These are phyloP conservation scores for Synanthedon andrenaeformis DNA, from an alignment of 2,888 invertebrate genomes.

Conservation along the genomic window DNA sequence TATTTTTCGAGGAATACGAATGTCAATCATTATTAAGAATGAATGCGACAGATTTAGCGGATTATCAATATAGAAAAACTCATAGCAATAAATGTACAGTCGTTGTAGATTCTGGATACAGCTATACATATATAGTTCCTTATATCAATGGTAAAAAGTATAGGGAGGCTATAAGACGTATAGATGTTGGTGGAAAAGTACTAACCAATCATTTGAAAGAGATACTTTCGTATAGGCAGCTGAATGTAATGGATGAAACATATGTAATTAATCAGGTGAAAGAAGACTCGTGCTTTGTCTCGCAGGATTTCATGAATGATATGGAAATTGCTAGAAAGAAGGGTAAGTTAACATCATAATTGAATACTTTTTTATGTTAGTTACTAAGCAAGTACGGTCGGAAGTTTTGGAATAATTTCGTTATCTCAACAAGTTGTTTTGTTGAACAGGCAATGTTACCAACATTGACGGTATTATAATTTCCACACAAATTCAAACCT, in stretches of 20 bases:
- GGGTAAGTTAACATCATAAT: conserved; percentile 21
- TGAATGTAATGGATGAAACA: conserved; percentile 99
- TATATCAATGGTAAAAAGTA: conserved; percentile 84
- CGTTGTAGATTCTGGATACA: conserved; percentile 94
- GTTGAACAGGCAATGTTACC: too few species aligned
- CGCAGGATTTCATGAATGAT: conserved; percentile 84
- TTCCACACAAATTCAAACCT: too few species aligned
- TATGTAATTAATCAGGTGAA: conserved; percentile 98
- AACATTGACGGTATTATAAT: too few species aligned
- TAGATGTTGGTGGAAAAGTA: conserved; percentile 97
- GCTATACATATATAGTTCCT: conserved; percentile 94
- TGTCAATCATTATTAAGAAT: conserved; percentile 84
- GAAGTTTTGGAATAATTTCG: too few species aligned
- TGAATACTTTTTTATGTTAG: not conserved
- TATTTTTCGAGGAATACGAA: conserved; percentile 98
- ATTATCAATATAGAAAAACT: conserved; percentile 73
- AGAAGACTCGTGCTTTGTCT: conserved; percentile 96
- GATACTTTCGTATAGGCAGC: conserved; percentile 92
- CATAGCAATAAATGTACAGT: conserved; percentile 77
- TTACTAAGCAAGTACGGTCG: too few species aligned
- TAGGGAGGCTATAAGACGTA: conserved; percentile 76
- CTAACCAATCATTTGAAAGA: conserved; percentile 98
- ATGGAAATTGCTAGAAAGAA: conserved; percentile 75
- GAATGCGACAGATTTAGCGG: conserved; percentile 84
- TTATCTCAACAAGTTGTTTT: too few species aligned